Conservation (phyloP, 2,888 invertebrate species). For the Marronus borbonicus region DNA sequence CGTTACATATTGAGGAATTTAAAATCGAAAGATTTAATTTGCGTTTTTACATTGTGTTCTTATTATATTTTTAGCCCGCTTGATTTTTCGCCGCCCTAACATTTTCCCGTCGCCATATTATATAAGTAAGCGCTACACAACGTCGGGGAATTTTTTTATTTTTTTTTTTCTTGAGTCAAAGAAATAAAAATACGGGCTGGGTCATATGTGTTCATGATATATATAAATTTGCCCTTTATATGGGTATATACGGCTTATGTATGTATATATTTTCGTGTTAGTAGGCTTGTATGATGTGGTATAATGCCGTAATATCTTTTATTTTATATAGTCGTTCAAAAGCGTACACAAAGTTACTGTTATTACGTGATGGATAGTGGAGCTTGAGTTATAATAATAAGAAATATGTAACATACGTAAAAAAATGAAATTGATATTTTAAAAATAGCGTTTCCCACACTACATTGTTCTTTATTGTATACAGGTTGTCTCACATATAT, state of each 20-base stretch:
- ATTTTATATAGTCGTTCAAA: conserved; percentile 35
- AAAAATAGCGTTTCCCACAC: too few species aligned
- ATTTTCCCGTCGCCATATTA: not conserved
- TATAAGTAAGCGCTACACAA: too few species aligned
- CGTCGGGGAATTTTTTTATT: too few species aligned
- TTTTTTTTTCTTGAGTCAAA: not conserved
- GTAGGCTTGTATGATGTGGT: conserved; percentile 40
- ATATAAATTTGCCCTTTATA: not conserved
- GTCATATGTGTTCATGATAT: conserved; percentile 16
- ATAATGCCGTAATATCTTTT: conserved; percentile 42
- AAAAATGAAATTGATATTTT: too few species aligned
- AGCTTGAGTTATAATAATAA: not conserved
- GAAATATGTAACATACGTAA: too few species aligned
- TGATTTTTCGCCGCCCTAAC: not conserved
- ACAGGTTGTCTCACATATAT: too few species aligned
- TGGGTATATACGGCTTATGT: conserved; percentile 5
- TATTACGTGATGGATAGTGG: conserved; percentile 31
- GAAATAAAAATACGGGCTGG: conserved; percentile 25
- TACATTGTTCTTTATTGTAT: too few species aligned
- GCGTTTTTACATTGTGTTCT: not conserved
- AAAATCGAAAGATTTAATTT: conserved; percentile 31
- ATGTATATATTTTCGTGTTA: conserved; percentile 5
- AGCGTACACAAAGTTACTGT: conserved; percentile 26
- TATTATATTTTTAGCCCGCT: not conserved
- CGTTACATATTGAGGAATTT: conserved; percentile 15